These are phyloP conservation scores for Brachionus angularis DNA, from an alignment of 1,140 invertebrate genomes.

Conservation along the genomic window DNA sequence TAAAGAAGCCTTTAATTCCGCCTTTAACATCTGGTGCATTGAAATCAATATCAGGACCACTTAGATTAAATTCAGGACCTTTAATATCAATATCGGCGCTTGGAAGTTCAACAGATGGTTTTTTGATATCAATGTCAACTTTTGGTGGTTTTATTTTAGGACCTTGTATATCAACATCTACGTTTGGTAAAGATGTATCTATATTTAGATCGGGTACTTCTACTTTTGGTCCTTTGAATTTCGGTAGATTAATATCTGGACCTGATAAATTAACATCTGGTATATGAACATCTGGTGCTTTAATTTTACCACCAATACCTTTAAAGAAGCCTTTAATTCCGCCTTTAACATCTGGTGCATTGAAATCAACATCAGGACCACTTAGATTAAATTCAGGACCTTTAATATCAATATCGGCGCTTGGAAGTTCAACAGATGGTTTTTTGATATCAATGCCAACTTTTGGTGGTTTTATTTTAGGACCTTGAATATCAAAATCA, in stretches of 20 bases:
- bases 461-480: no score
- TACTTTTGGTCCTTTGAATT: not conserved
- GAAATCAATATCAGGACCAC: not conserved
- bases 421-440: no score
- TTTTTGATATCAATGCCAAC: no score
- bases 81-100: not conserved
- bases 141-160: not conserved
- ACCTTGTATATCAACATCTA: not conserved
- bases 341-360: not conserved
- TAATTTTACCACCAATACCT: slow-evolving; percentile 39
- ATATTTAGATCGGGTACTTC: not conserved
- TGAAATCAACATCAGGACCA: not conserved
- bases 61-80: not conserved
- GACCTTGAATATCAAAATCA: no score
- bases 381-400: not conserved
- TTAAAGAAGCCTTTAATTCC: slow-evolving; percentile 37
- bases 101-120: not conserved
- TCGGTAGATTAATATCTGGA: not conserved
- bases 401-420: not conserved
- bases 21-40: slow-evolving; percentile 10
- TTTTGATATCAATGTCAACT: not conserved
- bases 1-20: not conserved
- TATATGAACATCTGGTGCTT: slow-evolving; percentile 32
- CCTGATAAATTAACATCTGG: not conserved
- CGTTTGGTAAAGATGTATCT: not conserved